Conservation (phyloP, 2,797 vertebrate genomes). For the Argyrosomus regius region DNA sequence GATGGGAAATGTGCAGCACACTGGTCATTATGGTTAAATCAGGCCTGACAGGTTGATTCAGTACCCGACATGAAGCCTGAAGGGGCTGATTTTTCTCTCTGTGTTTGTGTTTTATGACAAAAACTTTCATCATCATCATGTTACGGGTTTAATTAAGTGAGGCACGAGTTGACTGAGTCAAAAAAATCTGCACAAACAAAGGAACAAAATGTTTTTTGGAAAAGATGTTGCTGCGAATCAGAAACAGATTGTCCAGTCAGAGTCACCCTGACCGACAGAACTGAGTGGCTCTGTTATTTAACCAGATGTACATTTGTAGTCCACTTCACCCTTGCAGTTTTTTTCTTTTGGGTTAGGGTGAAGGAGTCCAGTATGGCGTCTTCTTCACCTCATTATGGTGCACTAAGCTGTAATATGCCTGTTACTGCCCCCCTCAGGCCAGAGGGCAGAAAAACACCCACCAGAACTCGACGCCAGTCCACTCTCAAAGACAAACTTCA, state of each 20-base stretch:
- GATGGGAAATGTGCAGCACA: slow-evolving; percentile 4
- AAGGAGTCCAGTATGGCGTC: too few relatives aligned
- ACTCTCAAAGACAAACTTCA: background rate
- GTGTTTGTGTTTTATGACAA: slow-evolving; percentile 8
- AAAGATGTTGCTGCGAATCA: background rate
- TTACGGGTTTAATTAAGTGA: slow-evolving; percentile 12
- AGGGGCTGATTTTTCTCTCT: slow-evolving; percentile 11
- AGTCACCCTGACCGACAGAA: too few relatives aligned
- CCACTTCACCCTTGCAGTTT: too few relatives aligned
- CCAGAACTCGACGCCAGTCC: too few relatives aligned
- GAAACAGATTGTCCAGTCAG: background rate
- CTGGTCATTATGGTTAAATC: slow-evolving; percentile 13
- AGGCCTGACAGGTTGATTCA: slow-evolving; percentile 14
- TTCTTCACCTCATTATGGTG: too few relatives aligned
- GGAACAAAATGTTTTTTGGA: background rate
- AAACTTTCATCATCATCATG: slow-evolving; percentile 7
- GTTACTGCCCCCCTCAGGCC: too few relatives aligned
- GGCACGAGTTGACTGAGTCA: background rate
- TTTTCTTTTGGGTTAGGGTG: too few relatives aligned
- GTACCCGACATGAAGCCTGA: background rate
- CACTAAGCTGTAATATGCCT: too few relatives aligned
- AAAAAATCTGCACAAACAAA: background rate
- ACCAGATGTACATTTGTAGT: too few relatives aligned
- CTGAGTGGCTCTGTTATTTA: too few relatives aligned
- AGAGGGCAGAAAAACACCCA: too few relatives aligned